Evolutionary conservation across 2,797 vertebrate species (phyloP), one percentile per base, ranked within the genome.

Genomic region (Botia almorhae): DNA sequence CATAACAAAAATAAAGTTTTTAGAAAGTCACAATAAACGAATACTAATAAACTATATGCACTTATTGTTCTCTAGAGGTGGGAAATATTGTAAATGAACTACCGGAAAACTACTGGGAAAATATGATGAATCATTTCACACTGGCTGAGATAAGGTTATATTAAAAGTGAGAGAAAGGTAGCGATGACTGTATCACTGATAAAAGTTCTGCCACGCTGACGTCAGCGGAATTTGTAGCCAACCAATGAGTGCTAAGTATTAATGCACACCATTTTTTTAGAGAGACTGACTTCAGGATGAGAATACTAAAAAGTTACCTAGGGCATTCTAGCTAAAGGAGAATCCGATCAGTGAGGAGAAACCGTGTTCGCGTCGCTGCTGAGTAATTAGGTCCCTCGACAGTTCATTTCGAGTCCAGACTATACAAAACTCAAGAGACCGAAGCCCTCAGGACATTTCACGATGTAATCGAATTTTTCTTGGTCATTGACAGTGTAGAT

Each of bases 301-400:
- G 63, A 73, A 74, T 73, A 67, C 26, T 36, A 56, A 85, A 58
- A 78, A 60, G 69, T 78, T 63, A 60, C 43, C 48, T 36, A 48
- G 71, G 60, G 71, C 68, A 55, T 64, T 60, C 8, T 68, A 78
- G 29, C 63, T 51, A 70, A 61, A 78, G 74, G 78, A 83, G 77
- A 80, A 74, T 74, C 75, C 74, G 56, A 71, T 33, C 46, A 39
- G 50, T 19, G 68, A 58, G 61, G n/a, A 58, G 68, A 68, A 53
- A 46, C 26, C 69, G 36, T 51, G 56, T 36, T 19, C 67, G 43
- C 16, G 36, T 63, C 67, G 36, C 55, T 82, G 75, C 80, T 84
- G 67, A 74, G 83, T 85, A 87, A 88, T 88, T 84, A 84, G 83
- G 69, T 87, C 85, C 85, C 85, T 39, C 55, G 80, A 74, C 73